Conservation (phyloP, 2,888 invertebrate species). For the Orgyia antiqua region DNA sequence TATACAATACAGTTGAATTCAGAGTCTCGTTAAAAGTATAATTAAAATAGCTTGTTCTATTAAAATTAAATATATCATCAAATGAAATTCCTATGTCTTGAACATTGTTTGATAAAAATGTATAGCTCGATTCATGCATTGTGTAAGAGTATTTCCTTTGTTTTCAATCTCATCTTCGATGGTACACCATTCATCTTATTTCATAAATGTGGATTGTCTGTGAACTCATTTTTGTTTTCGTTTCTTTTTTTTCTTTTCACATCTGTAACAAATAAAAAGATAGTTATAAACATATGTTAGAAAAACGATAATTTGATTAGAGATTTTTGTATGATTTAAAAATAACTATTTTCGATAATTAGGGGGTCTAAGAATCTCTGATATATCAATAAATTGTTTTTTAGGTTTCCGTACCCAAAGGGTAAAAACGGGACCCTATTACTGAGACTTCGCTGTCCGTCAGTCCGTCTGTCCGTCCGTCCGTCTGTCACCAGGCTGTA, state of each 20-base stretch:
- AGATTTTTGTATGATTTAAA: too few species aligned
- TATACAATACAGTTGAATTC: constrained; percentile 29
- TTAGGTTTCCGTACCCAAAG: too few species aligned
- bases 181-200: constrained; percentile 59
- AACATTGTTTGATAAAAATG: constrained; percentile 24
- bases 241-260: constrained; percentile 20
- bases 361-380: too few species aligned
- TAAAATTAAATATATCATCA: constrained; percentile 20
- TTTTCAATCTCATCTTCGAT: constrained; percentile 51
- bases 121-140: constrained; percentile 54
- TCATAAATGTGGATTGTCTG: constrained; percentile 58
- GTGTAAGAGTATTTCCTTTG: constrained; percentile 33
- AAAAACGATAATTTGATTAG: too few species aligned
- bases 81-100: constrained; percentile 15
- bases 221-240: constrained; percentile 39
- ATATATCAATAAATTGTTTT: too few species aligned
- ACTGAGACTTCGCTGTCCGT: too few species aligned
- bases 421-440: too few species aligned
- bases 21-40: constrained; percentile 31
- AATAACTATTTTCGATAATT: too few species aligned
- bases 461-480: too few species aligned
- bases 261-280: constrained; percentile 48
- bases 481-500: too few species aligned
- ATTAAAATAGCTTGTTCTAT: constrained; percentile 16
- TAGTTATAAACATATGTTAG: too few species aligned